Base-by-base conservation (phyloP, 2,888 invertebrate genomes). In the Spilarctia lutea region DNA sequence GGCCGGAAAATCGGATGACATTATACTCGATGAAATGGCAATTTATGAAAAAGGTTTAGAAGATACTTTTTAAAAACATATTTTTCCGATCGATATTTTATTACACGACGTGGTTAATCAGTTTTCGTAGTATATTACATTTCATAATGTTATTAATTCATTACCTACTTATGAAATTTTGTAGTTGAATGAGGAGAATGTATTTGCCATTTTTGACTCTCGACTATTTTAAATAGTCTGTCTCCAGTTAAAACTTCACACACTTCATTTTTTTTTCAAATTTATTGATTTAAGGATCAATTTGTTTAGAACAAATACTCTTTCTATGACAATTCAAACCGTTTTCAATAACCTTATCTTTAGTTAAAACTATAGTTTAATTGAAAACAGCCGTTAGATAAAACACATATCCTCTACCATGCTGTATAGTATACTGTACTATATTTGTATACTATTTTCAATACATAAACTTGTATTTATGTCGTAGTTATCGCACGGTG, bases 401-500 rank as follows among this genome's bases (percentile, higher is more conserved):
- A 24, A 20, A 24, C 48, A 20, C 20, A 20, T 24, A 20, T 7
- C 24, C 48, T 52, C 7, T 20, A 52, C 24, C 20, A 20, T n/a
- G n/a, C n/a, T n/a, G n/a, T n/a, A 20, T 33, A 33, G 3, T 7
- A 52, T 24, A 52, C 52, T 65, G 18, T 65, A 35, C 24, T 39
- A 6, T 33, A 33, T 3, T 33, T 33, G 33, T 3, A 33, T 33
- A 33, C 33, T 33, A 33, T 33, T 33, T 33, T 2, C 33, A 33
- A 33, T 33, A 33, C 33, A 35, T 3, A 35, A 6, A 27, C 13
- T 52, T 27, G 24, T 67, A 7, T 71, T 52, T 30, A 39, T 8
- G 33, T 35, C 1, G 7, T 94, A 97, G 96, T 89, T 97, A 80
- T 96, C 97, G 33, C 97, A 97, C 88, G 96, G 96, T 72, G 97